Conservation (phyloP, 2,888 invertebrate genomes). For the Hypena proboscidalis region DNA sequence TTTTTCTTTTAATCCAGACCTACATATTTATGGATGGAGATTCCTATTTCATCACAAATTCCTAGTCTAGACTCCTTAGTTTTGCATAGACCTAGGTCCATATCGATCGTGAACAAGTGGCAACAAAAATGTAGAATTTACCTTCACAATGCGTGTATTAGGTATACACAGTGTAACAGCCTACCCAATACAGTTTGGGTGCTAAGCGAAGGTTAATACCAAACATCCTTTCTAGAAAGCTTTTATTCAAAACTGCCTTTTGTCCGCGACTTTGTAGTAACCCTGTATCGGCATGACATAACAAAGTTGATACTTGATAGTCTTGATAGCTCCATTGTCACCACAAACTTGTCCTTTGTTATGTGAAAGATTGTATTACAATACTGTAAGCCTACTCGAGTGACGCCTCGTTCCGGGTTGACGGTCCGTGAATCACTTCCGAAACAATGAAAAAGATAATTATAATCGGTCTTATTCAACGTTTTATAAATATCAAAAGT, state of each 20-base stretch:
- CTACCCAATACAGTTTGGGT: not conserved
- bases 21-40: too few species aligned
- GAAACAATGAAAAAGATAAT: slow-evolving; percentile 23
- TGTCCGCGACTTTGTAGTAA: slow-evolving; percentile 26
- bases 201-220: slow-evolving; percentile 5
- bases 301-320: slow-evolving; percentile 50
- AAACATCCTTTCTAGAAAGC: slow-evolving; percentile 33
- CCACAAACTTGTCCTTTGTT: slow-evolving; percentile 58
- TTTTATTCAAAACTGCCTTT: slow-evolving; percentile 32
- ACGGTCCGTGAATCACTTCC: slow-evolving; percentile 35
- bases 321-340: slow-evolving; percentile 52
- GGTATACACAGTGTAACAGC: too few species aligned
- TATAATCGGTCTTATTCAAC: slow-evolving; percentile 17
- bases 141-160: slow-evolving; percentile 1
- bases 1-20: too few species aligned
- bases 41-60: too few species aligned
- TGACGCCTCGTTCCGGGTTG: slow-evolving; percentile 33
- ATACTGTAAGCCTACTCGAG: slow-evolving; percentile 31
- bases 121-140: not conserved
- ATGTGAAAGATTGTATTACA: slow-evolving; percentile 54
- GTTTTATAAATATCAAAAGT: too few species aligned
- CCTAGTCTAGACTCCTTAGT: too few species aligned
- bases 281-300: slow-evolving; percentile 37
- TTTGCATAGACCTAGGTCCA: too few species aligned
- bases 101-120: too few species aligned